Evolutionary conservation across 2,113 vertebrate species (phyloP), one percentile per base, ranked within the genome.

Genomic region (Aphelocoma coerulescens): DNA sequence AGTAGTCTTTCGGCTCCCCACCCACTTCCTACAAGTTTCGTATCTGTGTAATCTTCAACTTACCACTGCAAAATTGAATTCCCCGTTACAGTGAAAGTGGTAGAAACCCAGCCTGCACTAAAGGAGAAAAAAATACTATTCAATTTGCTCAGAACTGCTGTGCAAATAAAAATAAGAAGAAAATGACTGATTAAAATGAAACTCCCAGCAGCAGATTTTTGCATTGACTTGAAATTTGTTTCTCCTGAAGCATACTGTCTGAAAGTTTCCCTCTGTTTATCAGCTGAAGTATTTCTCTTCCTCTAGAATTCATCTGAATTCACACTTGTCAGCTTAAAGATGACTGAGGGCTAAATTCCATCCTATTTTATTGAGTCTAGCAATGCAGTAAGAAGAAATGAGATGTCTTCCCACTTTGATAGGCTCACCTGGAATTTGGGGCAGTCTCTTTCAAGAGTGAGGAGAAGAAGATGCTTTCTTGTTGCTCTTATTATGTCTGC

Each of bases 151-250:
- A 85, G 71, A 96, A 83, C 55, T 90, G 55, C 90, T 94, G 67
- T 67, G 91, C 72, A 96, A 94, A 95, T 93, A 91, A 91, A 96
- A 96, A 83, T 63, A 92, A 65, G 27, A 78, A 79, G 37, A 88
- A 91, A 94, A 90, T 55, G 30, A 41, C 78, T 94, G 78, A 93
- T 95, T 91, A 91, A 95, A 93, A 80, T 88, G 46, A 83, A 95
- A 90, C 48, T 85, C 55, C 33, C 79, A 83, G 63, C 43, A 59
- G 65, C 18, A 88, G 66, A 79, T 44, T 88, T 96, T 71, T 94
- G 51, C 71, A 55, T 3, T 41, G 52, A 67, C 71, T 69, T 88
- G 83, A 86, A 71, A 74, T 94, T 95, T 90, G 23, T 77, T 90
- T 94, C 43, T 93, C 55, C 71, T 83, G 54, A 83, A 80, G 18